These are phyloP conservation scores for Eulemur rubriventer DNA, from an alignment of 2,797 vertebrate genomes.

Conservation along the genomic window DNA sequence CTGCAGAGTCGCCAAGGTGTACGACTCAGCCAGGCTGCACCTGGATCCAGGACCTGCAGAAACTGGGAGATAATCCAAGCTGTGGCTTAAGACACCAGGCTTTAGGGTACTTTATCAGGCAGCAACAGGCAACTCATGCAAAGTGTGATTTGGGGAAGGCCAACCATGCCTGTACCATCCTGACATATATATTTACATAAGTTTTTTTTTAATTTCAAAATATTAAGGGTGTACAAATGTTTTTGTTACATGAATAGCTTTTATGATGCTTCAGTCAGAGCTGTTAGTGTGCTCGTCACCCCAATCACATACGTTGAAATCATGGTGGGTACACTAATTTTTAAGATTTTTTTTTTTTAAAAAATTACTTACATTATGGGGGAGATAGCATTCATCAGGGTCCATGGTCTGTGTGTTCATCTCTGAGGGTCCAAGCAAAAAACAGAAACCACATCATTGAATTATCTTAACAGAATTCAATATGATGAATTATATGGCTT, in stretches of 20 bases:
- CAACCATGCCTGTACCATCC: not conserved
- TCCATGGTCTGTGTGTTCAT: not conserved
- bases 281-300: not conserved
- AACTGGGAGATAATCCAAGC: not conserved
- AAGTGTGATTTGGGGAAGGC: not conserved
- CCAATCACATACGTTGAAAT: not conserved
- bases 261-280: not conserved
- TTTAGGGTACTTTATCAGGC: not conserved
- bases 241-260: not conserved
- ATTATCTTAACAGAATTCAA: not conserved
- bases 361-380: not conserved
- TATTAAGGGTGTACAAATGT: not conserved
- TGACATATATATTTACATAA: not conserved
- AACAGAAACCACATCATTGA: not conserved
- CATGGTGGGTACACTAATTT: not conserved
- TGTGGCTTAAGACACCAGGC: not conserved
- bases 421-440: not conserved
- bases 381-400: not conserved
- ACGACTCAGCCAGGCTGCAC: not conserved
- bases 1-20: not conserved
- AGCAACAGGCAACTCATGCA: not conserved
- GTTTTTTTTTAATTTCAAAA: not conserved
- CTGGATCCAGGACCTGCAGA: not conserved
- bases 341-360: not conserved
- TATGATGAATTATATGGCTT: not conserved